Base-by-base conservation (phyloP, 1,140 invertebrate genomes). In the Heliothis subflexa region DNA sequence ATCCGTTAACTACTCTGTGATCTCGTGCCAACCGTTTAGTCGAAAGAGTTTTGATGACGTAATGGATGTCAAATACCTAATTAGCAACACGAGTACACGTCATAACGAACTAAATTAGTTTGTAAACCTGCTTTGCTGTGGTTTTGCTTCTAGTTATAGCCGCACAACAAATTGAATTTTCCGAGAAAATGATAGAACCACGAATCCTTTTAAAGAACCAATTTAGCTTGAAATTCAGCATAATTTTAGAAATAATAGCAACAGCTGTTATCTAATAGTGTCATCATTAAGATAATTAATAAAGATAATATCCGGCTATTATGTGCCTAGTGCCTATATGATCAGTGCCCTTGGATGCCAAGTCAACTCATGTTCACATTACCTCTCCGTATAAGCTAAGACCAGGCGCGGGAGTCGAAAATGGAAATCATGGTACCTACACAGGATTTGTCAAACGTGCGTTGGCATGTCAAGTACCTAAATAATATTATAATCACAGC, bases 1-100 rank as follows among this genome's bases (percentile, higher is more conserved):
- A 89, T 86, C 86, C 81, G 83, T 85, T 87, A 82, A 76, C 70
- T 78, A 68, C 72, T 50, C 55, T n/a, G 14, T 40, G 55, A 78
- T 74, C 71, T 74, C 57, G 54, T 74, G 71, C 71, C 71, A 74
- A 74, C 54, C 71, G 14, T 61, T 74, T 50, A 49, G 66, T 52
- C 47, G 40, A 50, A 49, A 13, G 13, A 50, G 25, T 70, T 70
- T 64, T 66, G 9, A 68, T 68, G 66, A 50, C 47, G 66, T 50
- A 47, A 70, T 9, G 47, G 14, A 49, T 25, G 47, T 70, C 47
- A 50, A 70, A n/a, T 70, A 70, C 47, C 33, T 68, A 49, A 28
- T 68, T 50, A 49, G 45, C 66, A 7, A 70, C 13, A 52, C 47
- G n/a, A 50, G 16, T 18, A 14, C 33, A 47, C 40, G 33, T 45